These are phyloP conservation scores for Elymnias hypermnestra DNA, from an alignment of 1,140 invertebrate species.

Conservation along the genomic window DNA sequence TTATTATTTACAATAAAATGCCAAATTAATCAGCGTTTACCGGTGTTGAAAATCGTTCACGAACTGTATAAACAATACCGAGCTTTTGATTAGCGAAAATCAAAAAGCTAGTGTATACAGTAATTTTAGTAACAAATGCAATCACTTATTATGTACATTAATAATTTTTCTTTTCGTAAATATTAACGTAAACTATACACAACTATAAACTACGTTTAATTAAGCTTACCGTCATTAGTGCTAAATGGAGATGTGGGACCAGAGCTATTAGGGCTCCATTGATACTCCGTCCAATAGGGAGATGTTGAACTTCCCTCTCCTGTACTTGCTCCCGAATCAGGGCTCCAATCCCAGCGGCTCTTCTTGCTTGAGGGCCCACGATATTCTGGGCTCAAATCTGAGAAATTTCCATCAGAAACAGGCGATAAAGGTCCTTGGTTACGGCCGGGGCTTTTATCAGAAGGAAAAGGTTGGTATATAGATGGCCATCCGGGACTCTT, in stretches of 20 bases:
- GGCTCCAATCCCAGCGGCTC: slow-evolving; percentile 57
- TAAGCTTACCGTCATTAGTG: slow-evolving; percentile 41
- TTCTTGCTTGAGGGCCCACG: slow-evolving; percentile 35
- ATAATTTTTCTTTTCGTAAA: too few relatives aligned
- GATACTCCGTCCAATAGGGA: slow-evolving; percentile 50
- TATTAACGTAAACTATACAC: too few relatives aligned
- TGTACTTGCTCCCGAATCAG: slow-evolving; percentile 52
- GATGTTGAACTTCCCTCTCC: slow-evolving; percentile 50
- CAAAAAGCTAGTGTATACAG: too few relatives aligned
- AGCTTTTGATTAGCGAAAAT: too few relatives aligned
- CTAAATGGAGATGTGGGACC: slow-evolving; percentile 54
- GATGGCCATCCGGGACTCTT: slow-evolving; percentile 57
- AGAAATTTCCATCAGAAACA: slow-evolving; percentile 47
- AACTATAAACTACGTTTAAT: slow-evolving; percentile 1
- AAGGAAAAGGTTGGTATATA: slow-evolving; percentile 17
- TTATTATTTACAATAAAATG: too few relatives aligned
- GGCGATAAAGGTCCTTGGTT: slow-evolving; percentile 13
- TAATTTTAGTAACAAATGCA: too few relatives aligned
- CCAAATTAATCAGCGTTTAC: too few relatives aligned
- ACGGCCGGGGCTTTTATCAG: slow-evolving; percentile 26
- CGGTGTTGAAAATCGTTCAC: too few relatives aligned
- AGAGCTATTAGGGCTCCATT: slow-evolving; percentile 64
- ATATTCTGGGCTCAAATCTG: slow-evolving; percentile 60
- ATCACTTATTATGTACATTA: too few relatives aligned
- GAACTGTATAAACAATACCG: too few relatives aligned